A percentile compares a stretch with the other conserved stretches of the same genome.
Evolutionary conservation across 2,888 invertebrate genomes (phyloP).

Genomic region (Athrips mouffetella): DNA sequence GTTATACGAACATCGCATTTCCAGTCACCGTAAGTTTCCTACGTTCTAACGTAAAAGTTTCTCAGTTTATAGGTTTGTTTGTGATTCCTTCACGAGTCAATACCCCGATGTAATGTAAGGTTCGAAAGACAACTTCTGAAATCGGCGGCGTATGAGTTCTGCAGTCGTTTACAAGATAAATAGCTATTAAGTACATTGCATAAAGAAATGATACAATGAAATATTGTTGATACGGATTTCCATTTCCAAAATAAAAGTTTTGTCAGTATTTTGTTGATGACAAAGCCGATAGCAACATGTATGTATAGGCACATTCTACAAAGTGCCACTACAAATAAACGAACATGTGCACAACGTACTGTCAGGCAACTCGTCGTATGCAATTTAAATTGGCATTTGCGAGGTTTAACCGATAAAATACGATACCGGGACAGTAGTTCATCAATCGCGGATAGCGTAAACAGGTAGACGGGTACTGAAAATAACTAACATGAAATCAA

Average conservation of each 20-base stretch:
- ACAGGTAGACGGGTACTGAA: not conserved
- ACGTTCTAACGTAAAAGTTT: conserved; percentile 4
- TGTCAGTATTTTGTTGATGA: not conserved
- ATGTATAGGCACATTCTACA: too few species aligned
- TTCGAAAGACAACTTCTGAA: not conserved
- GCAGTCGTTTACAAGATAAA: too few species aligned
- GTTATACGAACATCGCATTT: too few species aligned
- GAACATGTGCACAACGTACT: not conserved
- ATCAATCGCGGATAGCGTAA: not conserved
- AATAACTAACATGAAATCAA: not conserved
- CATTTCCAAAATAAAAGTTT: not conserved
- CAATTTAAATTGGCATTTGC: conserved; percentile 4
- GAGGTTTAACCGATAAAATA: not conserved
- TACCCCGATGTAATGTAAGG: not conserved
- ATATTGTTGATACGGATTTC: too few species aligned
- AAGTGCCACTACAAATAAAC: not conserved
- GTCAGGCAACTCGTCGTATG: not conserved
- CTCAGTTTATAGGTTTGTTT: conserved; percentile 16
- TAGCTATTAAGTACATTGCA: too few species aligned
- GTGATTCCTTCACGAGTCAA: conserved; percentile 11
- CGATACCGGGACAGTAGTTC: not conserved
- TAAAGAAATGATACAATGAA: too few species aligned
- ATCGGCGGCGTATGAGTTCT: too few species aligned
- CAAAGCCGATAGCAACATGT: not conserved
- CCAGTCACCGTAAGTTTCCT: not conserved